Evolutionary conservation across 2,888 invertebrate species (phyloP).

Genomic region (Urechis unicinctus): DNA sequence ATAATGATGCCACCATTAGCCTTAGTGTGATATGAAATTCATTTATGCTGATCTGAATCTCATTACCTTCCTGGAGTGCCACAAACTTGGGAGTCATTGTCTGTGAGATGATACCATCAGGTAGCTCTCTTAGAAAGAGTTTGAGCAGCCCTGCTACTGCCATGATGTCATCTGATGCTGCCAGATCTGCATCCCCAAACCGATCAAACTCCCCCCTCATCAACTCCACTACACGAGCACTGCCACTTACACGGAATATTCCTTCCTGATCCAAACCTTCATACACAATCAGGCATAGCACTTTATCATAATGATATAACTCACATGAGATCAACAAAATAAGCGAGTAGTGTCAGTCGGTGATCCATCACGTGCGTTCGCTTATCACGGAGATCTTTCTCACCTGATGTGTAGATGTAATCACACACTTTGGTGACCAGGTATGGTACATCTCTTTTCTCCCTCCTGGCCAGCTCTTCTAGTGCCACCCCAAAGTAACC

Average conservation of each 20-base stretch:
- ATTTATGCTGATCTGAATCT: background rate
- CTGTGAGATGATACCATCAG: conserved; percentile 52
- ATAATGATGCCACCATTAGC: no score
- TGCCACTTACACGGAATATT: conserved; percentile 57
- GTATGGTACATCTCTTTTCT: conserved; percentile 18
- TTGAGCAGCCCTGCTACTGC: conserved; percentile 58
- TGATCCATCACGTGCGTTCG: no score
- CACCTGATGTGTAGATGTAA: conserved; percentile 18
- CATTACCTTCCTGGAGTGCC: conserved; percentile 21
- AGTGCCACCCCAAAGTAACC: conserved; percentile 23
- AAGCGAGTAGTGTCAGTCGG: background rate
- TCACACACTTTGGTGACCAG: conserved; percentile 22
- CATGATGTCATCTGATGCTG: conserved; percentile 54
- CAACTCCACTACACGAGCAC: conserved; percentile 55
- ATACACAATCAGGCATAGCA: conserved; percentile 3
- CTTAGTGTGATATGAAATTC: no score
- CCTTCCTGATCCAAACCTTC: conserved; percentile 53
- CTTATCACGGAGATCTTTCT: no score
- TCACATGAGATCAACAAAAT: background rate
- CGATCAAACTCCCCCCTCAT: conserved; percentile 55
- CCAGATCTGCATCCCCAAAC: conserved; percentile 56
- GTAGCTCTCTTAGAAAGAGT: conserved; percentile 57
- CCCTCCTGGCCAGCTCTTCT: conserved; percentile 17
- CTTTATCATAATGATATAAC: no score
- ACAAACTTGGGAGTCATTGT: conserved; percentile 45